Base-by-base conservation (phyloP, 2,888 invertebrate species). In the Ornithoptera priamus region DNA sequence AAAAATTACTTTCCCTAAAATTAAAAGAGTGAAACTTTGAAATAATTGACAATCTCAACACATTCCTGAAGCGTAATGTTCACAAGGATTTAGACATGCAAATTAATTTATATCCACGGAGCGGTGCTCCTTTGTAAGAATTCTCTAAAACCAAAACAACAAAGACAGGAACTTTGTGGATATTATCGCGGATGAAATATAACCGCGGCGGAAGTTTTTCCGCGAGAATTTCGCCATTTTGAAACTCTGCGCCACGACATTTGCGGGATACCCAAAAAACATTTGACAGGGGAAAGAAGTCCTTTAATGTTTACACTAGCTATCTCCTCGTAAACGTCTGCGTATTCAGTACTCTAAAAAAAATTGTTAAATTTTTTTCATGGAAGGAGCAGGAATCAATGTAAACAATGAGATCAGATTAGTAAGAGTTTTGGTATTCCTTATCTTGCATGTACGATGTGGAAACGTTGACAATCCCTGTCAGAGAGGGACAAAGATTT, bases 261-360 rank as follows among this genome's bases (percentile, higher is more conserved):
- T 91, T 88, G 89, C 76, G 89, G 89, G 86, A 87, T 86, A 80
- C 89, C 87, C 77, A 73, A 78, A 77, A 80, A 81, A 79, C 80
- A 76, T 85, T 85, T 85, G 87, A 84, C 86, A 84, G 77, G 83
- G 83, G 84, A 78, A 74, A 77, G 79, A 82, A 84, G 83, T 80
- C 78, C 78, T 85, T 81, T 82, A 80, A 82, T 82, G 80, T 81
- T 77, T 69, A 65, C 50, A 58, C 57, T 50, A 12, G 53, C 0
- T 42, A 4, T 12, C 22, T 30, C 62, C 69, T 15, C 57, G 36
- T 50, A 22, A 62, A 60, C 60, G 68, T 24, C n/a, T 65, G 4
- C 50, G 63, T 18, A 69, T 71, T 70, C 39, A 67, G 69, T 67
- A 50, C 67, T 58, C 1, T 24, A 12, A n/a, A 10, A 15, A 6